Base-by-base conservation (phyloP, 1,140 invertebrate genomes). In the Anthonomus grandis region DNA sequence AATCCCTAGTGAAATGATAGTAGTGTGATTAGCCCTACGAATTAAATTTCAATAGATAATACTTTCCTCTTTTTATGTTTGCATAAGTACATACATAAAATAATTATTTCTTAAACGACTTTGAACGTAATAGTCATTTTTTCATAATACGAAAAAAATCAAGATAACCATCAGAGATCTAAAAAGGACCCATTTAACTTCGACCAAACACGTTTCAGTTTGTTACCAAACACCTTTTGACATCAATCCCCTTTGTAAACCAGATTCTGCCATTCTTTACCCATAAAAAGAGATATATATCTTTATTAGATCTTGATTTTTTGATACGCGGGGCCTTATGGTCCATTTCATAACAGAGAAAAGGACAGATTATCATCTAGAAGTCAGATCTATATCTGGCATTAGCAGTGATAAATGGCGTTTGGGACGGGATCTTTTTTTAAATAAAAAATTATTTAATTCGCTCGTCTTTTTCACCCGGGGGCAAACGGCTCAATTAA, bases 141-240 rank as follows among this genome's bases (percentile, higher is more conserved):
- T n/a, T n/a, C n/a, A n/a, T n/a, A n/a, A n/a, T n/a, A n/a, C n/a
- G n/a, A n/a, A n/a, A n/a, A n/a, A n/a, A n/a, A n/a, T n/a, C n/a
- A n/a, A n/a, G n/a, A n/a, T n/a, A n/a, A n/a, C n/a, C n/a, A n/a
- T n/a, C n/a, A n/a, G n/a, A n/a, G n/a, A n/a, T n/a, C n/a, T n/a
- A n/a, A n/a, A n/a, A n/a, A n/a, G n/a, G n/a, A n/a, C n/a, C n/a
- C n/a, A n/a, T n/a, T n/a, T n/a, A n/a, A n/a, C 23, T 18, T 47
- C 24, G 22, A 8, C 49, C 37, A 39, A 52, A 52, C 49, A 52
- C 38, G 49, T 52, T 52, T 36, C 19, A 24, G 37, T 42, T 39
- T 42, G 36, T 52, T 52, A 52, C 49, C 42, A 52, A 52, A 52
- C 49, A 52, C 49, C 49, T 52, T 52, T 52, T 52, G 49, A 52